Conservation (phyloP, 2,797 vertebrate genomes). For the Anabacerthia variegaticeps region DNA sequence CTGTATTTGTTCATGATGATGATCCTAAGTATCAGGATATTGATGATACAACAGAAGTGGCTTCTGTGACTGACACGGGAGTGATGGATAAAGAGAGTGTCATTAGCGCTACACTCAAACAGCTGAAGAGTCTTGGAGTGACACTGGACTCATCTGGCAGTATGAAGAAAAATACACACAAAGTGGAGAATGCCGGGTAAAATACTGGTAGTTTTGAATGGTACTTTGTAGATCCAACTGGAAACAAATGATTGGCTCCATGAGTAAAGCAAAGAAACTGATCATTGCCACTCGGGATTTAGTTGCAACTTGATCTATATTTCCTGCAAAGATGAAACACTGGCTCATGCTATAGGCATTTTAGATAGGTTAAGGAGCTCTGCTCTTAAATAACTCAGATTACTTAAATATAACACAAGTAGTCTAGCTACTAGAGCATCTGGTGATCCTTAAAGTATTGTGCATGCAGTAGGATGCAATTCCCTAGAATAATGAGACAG, state of each 20-base stretch:
- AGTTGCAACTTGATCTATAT: not conserved
- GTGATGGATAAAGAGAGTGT: conserved; percentile 76
- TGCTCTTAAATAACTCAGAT: not conserved
- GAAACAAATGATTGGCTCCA: not conserved
- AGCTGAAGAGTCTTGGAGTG: conserved; percentile 88
- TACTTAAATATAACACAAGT: not conserved
- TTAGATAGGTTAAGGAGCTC: not conserved
- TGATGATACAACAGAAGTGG: conserved; percentile 33
- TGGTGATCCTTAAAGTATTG: not conserved
- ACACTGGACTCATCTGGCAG: conserved; percentile 75
- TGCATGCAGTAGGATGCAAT: not conserved
- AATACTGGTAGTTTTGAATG: not conserved
- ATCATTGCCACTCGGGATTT: not conserved
- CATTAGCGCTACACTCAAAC: conserved; percentile 84
- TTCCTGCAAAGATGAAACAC: not conserved
- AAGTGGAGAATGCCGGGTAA: conserved; percentile 90
- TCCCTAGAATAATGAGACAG: not conserved
- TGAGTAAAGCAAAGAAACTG: not conserved
- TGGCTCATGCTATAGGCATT: not conserved
- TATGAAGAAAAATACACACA: conserved; percentile 69
- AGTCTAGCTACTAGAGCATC: not conserved
- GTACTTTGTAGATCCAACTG: not conserved
- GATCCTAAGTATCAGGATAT: conserved; percentile 29
- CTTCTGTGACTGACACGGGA: not conserved
- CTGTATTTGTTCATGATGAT: conserved; percentile 11